Conservation (phyloP, 1,140 invertebrate species). For the Hermatobates lingyangjiaoensis region DNA sequence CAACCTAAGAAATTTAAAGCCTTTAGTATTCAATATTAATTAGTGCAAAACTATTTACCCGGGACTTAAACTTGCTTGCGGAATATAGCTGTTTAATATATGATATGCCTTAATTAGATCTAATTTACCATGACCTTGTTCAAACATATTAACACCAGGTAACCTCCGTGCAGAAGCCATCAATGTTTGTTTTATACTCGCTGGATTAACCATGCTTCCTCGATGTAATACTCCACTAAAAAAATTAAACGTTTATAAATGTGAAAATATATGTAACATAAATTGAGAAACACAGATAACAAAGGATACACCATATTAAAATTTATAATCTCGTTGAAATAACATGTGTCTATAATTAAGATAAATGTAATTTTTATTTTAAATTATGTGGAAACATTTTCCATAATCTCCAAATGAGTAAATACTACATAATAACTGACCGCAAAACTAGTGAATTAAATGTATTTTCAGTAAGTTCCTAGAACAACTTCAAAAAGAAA, state of each 20-base stretch:
- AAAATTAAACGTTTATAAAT: neutral
- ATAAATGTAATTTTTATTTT: too few species aligned
- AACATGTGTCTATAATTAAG: too few species aligned
- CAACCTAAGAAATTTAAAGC: neutral
- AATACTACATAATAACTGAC: too few species aligned
- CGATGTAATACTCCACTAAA: slow-evolving; percentile 20
- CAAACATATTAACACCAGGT: slow-evolving; percentile 82
- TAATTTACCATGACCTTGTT: slow-evolving; percentile 87
- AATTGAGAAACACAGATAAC: too few species aligned
- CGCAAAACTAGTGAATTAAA: too few species aligned
- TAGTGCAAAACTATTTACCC: too few species aligned
- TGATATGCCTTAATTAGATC: slow-evolving; percentile 74
- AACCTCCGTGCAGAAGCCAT: slow-evolving; percentile 70
- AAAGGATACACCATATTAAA: neutral
- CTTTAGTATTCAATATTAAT: too few species aligned
- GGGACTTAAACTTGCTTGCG: slow-evolving; percentile 50
- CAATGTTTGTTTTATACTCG: slow-evolving; percentile 85
- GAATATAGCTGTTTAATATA: slow-evolving; percentile 57
- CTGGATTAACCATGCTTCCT: slow-evolving; percentile 58
- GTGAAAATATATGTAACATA: neutral
- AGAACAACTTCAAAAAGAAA: too few species aligned
- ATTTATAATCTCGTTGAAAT: neutral
- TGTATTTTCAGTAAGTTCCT: too few species aligned
- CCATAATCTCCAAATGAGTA: too few species aligned
- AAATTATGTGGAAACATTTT: too few species aligned